Base-by-base conservation (phyloP, 2,888 invertebrate species). In the Stenoptilia bipunctidactyla region DNA sequence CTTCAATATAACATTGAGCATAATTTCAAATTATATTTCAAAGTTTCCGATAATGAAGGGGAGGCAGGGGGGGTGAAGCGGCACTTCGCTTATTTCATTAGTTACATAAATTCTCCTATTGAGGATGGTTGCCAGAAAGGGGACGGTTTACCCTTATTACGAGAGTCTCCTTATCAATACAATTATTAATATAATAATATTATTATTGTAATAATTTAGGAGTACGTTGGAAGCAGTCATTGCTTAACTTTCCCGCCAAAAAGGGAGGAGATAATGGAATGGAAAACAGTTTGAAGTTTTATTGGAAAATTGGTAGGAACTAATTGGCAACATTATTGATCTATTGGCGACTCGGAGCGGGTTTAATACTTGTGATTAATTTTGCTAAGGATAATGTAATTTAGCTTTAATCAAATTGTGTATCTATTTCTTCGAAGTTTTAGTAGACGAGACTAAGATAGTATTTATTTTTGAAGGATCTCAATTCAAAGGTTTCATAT, bases 21-120 rank as follows among this genome's bases (percentile, higher is more conserved):
- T 83, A 83, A 83, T 83, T 83, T 83, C 83, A 83, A 83, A 83
- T 83, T 83, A 83, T 83, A 83, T 83, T 83, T 83, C 79, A 83
- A 83, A 83, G 80, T 83, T 83, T 83, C 82, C 82, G 82, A 83
- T 83, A 83, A 83, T 83, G 82, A 83, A 83, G 82, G 82, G 77
- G 63, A 61, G 58, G 66, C 61, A 72, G 74, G 66, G 56, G 63
- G 61, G 63, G 58, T 55, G 53, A 63, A 56, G 56, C 65, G 70
- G 61, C 72, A 74, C 80, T 79, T 79, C 79, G 82, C 80, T 83
- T 83, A 83, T 83, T 83, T 82, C 83, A 82, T 83, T 83, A 83
- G 80, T 83, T 83, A 82, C 82, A 83, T 83, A 82, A 83, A 83
- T 83, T 83, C 82, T 82, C 71, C 82, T 82, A 82, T 83, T 83